A percentile compares a stretch with the other conserved stretches of the same genome.
Conservation (phyloP, 1,140 invertebrate genomes). For the Drosophila sucinea region DNA sequence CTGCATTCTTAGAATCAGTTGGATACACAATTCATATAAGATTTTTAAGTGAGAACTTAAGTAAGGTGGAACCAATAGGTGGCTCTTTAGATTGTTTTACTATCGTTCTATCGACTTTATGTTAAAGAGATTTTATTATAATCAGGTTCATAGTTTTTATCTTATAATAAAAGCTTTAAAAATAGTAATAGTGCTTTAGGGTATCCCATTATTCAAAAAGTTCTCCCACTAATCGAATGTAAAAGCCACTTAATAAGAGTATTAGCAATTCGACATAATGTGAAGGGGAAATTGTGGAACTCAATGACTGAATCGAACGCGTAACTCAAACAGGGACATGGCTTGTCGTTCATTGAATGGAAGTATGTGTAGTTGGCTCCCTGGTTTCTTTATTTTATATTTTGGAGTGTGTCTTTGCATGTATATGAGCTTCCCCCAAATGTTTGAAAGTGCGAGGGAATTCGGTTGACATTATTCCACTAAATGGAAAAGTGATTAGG, state of each 20-base stretch:
- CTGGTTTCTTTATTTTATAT: not conserved
- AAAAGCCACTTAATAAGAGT: conserved; percentile 18
- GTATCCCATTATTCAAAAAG: too few species aligned
- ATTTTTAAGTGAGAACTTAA: too few species aligned
- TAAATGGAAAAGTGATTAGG: conserved; percentile 36
- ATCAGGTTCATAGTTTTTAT: too few species aligned
- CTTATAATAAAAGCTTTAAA: too few species aligned
- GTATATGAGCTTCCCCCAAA: conserved; percentile 52
- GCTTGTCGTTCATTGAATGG: conserved; percentile 26
- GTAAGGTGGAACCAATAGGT: too few species aligned
- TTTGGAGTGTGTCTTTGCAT: conserved; percentile 51
- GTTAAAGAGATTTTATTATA: too few species aligned
- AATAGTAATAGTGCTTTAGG: too few species aligned
- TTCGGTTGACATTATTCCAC: conserved; percentile 27
- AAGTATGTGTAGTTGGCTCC: not conserved
- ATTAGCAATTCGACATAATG: not conserved
- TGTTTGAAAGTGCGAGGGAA: conserved; percentile 23
- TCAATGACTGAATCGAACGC: conserved; percentile 51
- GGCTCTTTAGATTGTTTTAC: too few species aligned
- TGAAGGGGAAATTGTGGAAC: not conserved
- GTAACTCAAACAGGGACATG: conserved; percentile 53
- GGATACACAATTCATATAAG: too few species aligned
- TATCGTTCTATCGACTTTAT: too few species aligned
- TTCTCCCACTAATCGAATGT: too few species aligned
- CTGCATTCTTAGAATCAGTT: too few species aligned